Evolutionary conservation across 2,888 invertebrate species (phyloP).

Genomic region (Chymomyza fuscimana): DNA sequence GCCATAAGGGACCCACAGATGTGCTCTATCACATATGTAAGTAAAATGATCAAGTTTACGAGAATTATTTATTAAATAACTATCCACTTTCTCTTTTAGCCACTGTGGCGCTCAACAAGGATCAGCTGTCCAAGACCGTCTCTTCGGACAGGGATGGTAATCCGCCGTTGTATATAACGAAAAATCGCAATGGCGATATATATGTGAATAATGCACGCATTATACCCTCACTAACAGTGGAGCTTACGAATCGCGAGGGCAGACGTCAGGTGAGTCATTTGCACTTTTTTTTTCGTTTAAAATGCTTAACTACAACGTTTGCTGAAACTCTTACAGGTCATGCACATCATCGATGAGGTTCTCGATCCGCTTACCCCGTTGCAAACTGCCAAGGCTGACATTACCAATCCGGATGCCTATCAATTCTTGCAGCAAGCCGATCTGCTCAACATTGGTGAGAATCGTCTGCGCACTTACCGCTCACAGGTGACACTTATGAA

Average conservation of each 20-base stretch:
- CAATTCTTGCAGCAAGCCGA: constrained; percentile 90
- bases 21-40: constrained; percentile 92
- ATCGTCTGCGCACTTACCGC: constrained; percentile 83
- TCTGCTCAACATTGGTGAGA: constrained; percentile 86
- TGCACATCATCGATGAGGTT: constrained; percentile 93
- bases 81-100: constrained; percentile 82
- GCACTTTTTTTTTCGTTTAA: too few species aligned
- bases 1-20: constrained; percentile 82
- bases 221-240: constrained; percentile 85
- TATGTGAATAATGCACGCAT: constrained; percentile 93
- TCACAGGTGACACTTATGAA: constrained; percentile 87
- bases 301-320: too few species aligned
- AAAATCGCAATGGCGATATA: constrained; percentile 85
- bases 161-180: constrained; percentile 91
- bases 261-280: constrained; percentile 82
- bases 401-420: constrained; percentile 90
- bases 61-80: not conserved
- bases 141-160: constrained; percentile 91
- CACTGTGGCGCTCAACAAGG: constrained; percentile 87
- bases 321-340: constrained; percentile 82
- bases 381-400: constrained; percentile 82
- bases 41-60: constrained; percentile 74
- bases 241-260: constrained; percentile 82
- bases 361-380: constrained; percentile 87
- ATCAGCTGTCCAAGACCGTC: constrained; percentile 82